A percentile compares a stretch with the other conserved stretches of the same genome.
phyloP scores from a whole-genome alignment of 2,888 invertebrate genomes.

The Falcaria lacertinaria region DNA sequence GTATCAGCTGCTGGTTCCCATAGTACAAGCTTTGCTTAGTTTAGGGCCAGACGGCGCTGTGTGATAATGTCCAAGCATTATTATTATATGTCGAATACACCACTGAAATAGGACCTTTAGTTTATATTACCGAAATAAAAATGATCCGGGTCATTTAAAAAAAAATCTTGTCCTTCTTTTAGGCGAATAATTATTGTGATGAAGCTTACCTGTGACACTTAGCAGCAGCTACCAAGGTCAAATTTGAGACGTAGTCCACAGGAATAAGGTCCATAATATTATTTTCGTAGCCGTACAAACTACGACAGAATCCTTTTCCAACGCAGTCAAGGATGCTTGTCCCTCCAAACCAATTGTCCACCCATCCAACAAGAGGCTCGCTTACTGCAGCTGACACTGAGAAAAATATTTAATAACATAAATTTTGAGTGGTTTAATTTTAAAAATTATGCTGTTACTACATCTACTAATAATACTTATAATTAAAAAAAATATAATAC shows the following conservation, averaged over 20 bases:
- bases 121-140: no score
- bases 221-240: constrained; percentile 86
- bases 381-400: constrained; percentile 81
- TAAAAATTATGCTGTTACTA: no score
- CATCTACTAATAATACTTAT: no score
- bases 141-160: no score
- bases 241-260: constrained; percentile 90
- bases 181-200: neutral
- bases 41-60: no score
- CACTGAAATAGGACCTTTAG: no score
- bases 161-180: neutral
- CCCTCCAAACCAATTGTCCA: constrained; percentile 94
- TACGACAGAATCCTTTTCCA: constrained; percentile 83
- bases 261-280: constrained; percentile 88
- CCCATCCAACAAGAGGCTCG: constrained; percentile 90
- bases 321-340: constrained; percentile 84
- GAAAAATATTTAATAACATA: constrained; percentile 9
- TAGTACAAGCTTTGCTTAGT: no score
- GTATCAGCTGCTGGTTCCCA: no score
- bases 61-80: no score
- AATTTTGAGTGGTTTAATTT: no score
- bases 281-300: constrained; percentile 85
- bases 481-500: no score
- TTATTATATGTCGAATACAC: no score
- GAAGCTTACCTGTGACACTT: constrained; percentile 20